A percentile compares a stretch with the other conserved stretches of the same genome.
These are phyloP conservation scores for Seriola aureovittata DNA, from an alignment of 2,113 vertebrate species.

Conservation along the genomic window DNA sequence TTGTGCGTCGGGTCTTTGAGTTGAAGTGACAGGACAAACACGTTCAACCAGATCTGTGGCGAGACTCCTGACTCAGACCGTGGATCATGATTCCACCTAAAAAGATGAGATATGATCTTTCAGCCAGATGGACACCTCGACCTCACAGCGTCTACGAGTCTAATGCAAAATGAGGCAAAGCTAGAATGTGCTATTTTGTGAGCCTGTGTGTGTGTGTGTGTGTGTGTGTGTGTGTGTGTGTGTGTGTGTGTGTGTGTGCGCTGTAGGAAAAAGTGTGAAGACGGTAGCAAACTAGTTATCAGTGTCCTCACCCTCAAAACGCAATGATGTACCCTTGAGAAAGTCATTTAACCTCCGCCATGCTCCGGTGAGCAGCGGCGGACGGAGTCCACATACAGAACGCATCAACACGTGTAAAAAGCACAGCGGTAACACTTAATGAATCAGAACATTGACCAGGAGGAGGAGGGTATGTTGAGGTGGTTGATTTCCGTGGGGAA, in stretches of 20 bases:
- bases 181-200: neutral
- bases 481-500: neutral
- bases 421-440: too few relatives aligned
- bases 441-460: neutral
- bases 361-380: conserved; percentile 35
- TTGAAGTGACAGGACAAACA: too few relatives aligned
- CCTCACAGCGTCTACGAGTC: too few relatives aligned
- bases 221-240: neutral
- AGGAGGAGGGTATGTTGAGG: neutral
- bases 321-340: conserved; percentile 48
- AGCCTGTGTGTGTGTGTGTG: too few relatives aligned
- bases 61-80: too few relatives aligned
- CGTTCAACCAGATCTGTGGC: too few relatives aligned
- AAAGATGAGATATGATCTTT: too few relatives aligned
- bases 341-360: conserved; percentile 58
- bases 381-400: conserved; percentile 32
- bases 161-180: neutral
- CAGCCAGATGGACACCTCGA: too few relatives aligned
- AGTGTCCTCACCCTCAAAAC: conserved; percentile 41
- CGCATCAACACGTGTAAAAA: conserved; percentile 10
- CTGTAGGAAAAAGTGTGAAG: conserved; percentile 5
- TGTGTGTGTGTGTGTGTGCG: neutral
- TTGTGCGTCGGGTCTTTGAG: too few relatives aligned
- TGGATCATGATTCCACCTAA: too few relatives aligned
- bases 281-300: conserved; percentile 26